A percentile compares a stretch with the other conserved stretches of the same genome.
Evolutionary conservation across 1,140 invertebrate genomes (phyloP).

Genomic region (Ceratosolen fusciceps): DNA sequence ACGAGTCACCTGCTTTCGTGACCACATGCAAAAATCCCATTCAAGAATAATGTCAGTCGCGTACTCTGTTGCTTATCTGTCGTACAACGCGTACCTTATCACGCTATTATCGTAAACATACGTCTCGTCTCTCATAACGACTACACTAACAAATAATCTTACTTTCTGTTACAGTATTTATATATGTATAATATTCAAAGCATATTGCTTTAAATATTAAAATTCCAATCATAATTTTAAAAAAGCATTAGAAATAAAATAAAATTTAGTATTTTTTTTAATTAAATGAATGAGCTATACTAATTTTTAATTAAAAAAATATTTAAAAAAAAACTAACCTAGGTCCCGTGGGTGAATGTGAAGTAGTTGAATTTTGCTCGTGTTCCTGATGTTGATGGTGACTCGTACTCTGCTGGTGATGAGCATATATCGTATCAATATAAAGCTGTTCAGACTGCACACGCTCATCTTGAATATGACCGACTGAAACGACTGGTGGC

Average conservation of each 20-base stretch:
- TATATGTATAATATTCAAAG: neutral
- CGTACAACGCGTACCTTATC: conserved; percentile 8
- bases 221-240: too few relatives aligned
- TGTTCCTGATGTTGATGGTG: conserved; percentile 65
- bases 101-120: conserved; percentile 28
- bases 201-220: neutral
- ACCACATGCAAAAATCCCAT: conserved; percentile 23
- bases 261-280: too few relatives aligned
- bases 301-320: too few relatives aligned
- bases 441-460: conserved; percentile 61
- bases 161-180: neutral
- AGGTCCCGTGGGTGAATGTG: conserved; percentile 62
- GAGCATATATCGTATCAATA: conserved; percentile 62
- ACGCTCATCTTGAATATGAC: conserved; percentile 56
- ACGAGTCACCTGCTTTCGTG: neutral
- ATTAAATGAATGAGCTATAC: too few relatives aligned
- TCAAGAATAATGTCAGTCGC: neutral
- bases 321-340: conserved; percentile 57
- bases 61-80: conserved; percentile 27
- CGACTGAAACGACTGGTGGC: conserved; percentile 58
- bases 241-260: too few relatives aligned
- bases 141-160: conserved; percentile 9
- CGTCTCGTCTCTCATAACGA: conserved; percentile 25
- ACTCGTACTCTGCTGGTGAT: conserved; percentile 46
- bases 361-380: conserved; percentile 55